Evolutionary conservation across 2,113 vertebrate species (phyloP), one percentile per base, ranked within the genome.

Genomic region (Galbula dea): DNA sequence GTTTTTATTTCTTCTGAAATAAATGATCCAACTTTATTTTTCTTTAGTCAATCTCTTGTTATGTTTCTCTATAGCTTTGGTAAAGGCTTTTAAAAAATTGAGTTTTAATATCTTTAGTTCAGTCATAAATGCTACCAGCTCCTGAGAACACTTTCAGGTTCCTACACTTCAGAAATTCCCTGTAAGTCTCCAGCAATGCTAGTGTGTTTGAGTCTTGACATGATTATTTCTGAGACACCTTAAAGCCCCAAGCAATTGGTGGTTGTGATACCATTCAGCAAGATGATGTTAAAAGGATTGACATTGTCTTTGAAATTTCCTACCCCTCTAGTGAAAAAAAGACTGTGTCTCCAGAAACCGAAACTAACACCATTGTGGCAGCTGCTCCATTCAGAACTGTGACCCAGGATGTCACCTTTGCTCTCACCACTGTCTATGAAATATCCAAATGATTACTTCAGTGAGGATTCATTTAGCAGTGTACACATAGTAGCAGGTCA

Each of bases 281-380:
- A 61, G 22, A 21, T 0, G 5, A 4, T n/a, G 14, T 61, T 65
- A 39, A 61, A 78, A 88, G 48, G 27, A 57, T 3, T 43, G 23
- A 18, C 2, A 10, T 27, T 63, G 12, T 22, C n/a, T 19, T 21
- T 63, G n/a, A 41, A 23, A 26, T 22, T 12, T 34, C 24, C 55
- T 29, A 26, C 7, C 10, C 1, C 10, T 1, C 8, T 6, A 59
- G 32, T 29, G 58, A 57, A 32, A 55, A 22, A 61, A 52, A 27
- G 3, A 34, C 2, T 26, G 1, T 22, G 4, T 9, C 6, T 17
- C 5, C 37, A 14, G 59, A 69, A 23, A 7, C 7, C 0, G 13
- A 61, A 58, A 52, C 3, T 32, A 41, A 30, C 10, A 32, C 15
- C 10, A 29, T 5, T 8, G 27, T 68, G 52, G 15, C 52, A 79